Evolutionary conservation across 2,888 invertebrate genomes (phyloP).

Genomic region (Tipula vernalis): DNA sequence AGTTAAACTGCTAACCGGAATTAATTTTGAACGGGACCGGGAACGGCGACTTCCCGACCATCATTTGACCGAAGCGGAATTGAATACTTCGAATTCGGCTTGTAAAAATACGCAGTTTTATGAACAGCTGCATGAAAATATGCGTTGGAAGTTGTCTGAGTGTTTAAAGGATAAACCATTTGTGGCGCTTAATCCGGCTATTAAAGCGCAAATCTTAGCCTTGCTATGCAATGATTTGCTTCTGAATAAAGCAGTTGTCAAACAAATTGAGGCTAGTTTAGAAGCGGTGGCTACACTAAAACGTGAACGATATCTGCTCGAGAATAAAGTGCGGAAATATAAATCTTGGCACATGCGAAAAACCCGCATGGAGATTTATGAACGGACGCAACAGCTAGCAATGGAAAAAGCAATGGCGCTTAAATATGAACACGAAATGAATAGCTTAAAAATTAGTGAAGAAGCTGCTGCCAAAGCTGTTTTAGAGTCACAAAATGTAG

Average conservation of each 20-base stretch:
- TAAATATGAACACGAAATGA: constrained; percentile 24
- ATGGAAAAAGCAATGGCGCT: constrained; percentile 27
- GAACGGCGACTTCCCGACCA: constrained; percentile 72
- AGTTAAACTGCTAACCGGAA: constrained; percentile 63
- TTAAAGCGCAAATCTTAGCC: constrained; percentile 78
- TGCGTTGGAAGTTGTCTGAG: constrained; percentile 68
- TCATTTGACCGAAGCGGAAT: constrained; percentile 59
- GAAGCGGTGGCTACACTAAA: constrained; percentile 77
- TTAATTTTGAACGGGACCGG: constrained; percentile 70
- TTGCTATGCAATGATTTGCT: constrained; percentile 91
- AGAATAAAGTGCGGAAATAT: constrained; percentile 84
- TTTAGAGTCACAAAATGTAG: constrained; percentile 22
- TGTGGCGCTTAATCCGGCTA: constrained; percentile 69
- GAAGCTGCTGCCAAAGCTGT: constrained; percentile 25
- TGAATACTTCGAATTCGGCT: constrained; percentile 45
- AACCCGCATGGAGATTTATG: constrained; percentile 58
- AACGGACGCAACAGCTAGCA: constrained; percentile 38
- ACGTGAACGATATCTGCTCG: constrained; percentile 85
- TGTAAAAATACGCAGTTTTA: constrained; percentile 72
- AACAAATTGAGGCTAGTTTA: constrained; percentile 79
- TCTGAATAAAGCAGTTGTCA: constrained; percentile 79
- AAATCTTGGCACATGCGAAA: constrained; percentile 59
- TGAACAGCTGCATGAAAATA: constrained; percentile 60
- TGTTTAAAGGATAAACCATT: constrained; percentile 74
- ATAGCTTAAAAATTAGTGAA: neutral